Evolutionary conservation across 1,140 invertebrate species (phyloP).

Genomic region (Holotrichia oblita): DNA sequence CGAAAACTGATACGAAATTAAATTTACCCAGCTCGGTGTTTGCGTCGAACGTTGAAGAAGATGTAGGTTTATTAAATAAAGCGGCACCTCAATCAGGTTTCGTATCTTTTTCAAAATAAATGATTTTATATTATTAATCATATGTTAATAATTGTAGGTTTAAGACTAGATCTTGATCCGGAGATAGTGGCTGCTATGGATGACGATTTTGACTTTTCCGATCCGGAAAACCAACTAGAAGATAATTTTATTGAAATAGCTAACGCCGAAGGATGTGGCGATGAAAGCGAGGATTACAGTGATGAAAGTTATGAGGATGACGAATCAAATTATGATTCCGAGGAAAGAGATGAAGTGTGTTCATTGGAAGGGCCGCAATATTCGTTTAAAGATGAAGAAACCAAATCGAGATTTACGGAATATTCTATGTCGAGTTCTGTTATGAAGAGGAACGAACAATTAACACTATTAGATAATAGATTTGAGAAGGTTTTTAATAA

Average conservation of each 20-base stretch:
- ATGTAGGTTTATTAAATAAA: conserved; percentile 89
- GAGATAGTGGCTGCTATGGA: conserved; percentile 94
- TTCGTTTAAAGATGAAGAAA: conserved; percentile 76
- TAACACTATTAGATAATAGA: conserved; percentile 85
- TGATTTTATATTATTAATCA: conserved; percentile 17
- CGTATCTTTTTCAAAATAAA: conserved; percentile 8
- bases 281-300: conserved; percentile 52
- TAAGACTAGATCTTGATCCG: conserved; percentile 86
- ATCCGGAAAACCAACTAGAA: conserved; percentile 86
- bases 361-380: conserved; percentile 65
- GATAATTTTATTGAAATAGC: conserved; percentile 90
- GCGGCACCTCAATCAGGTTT: conserved; percentile 78
- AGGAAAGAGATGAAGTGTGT: conserved; percentile 66
- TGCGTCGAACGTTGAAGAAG: conserved; percentile 87
- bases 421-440: conserved; percentile 96
- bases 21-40: conserved; percentile 91
- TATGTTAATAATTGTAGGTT: conserved; percentile 64
- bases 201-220: conserved; percentile 88
- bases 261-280: conserved; percentile 67
- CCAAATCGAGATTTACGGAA: conserved; percentile 89
- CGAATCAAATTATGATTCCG: conserved; percentile 60
- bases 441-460: conserved; percentile 84
- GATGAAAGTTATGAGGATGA: conserved; percentile 57
- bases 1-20: conserved; percentile 63
- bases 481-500: conserved; percentile 73